These are phyloP conservation scores for Channallabes apus DNA, from an alignment of 2,797 vertebrate species.

Conservation along the genomic window DNA sequence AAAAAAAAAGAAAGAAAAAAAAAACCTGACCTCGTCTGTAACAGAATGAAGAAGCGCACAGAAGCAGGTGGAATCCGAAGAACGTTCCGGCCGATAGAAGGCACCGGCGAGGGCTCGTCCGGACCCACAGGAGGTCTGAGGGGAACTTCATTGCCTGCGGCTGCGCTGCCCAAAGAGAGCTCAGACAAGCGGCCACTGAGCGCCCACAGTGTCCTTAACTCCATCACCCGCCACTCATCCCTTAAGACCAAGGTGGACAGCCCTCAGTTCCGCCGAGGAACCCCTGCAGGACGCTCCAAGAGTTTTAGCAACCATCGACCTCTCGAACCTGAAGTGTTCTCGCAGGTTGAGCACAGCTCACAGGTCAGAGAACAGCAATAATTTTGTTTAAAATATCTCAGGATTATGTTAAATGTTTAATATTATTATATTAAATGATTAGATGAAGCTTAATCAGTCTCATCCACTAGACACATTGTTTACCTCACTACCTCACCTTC, in stretches of 20 bases:
- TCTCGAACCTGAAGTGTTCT: constrained; percentile 91
- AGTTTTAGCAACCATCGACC: constrained; percentile 99
- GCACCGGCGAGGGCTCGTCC: constrained; percentile 74
- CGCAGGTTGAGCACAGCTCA: constrained; percentile 81
- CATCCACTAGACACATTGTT: neutral
- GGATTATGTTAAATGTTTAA: too few species aligned
- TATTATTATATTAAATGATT: too few species aligned
- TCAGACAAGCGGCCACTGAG: constrained; percentile 89
- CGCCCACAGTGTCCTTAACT: constrained; percentile 91
- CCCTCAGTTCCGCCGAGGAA: constrained; percentile 87
- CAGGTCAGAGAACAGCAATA: constrained; percentile 59
- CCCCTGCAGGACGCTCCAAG: constrained; percentile 90
- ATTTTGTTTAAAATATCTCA: neutral
- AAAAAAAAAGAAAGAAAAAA: neutral
- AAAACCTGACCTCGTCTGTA: constrained; percentile 22
- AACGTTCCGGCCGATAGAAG: constrained; percentile 84
- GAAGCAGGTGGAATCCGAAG: constrained; percentile 89
- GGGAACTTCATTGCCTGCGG: constrained; percentile 83
- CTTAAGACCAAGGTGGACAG: constrained; percentile 94
- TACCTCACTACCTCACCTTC: neutral
- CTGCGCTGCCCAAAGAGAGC: constrained; percentile 85
- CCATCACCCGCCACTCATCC: constrained; percentile 94
- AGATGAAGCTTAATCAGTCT: neutral
- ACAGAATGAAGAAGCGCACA: constrained; percentile 90
- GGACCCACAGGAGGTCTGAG: constrained; percentile 71